Base-by-base conservation (phyloP, 2,888 invertebrate genomes). In the Sesia bembeciformis region DNA sequence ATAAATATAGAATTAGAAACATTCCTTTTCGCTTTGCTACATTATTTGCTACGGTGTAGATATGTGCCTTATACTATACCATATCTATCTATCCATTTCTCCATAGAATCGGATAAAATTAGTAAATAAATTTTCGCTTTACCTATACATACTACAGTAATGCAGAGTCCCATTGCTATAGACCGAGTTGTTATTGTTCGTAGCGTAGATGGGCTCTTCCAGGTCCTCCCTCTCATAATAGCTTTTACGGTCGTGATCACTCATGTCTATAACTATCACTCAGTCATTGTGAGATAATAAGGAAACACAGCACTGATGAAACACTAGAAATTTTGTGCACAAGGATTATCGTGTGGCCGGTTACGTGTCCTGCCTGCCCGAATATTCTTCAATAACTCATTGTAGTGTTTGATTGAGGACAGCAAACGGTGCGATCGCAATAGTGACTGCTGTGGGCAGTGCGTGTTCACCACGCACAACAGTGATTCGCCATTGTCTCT, bases 101-200 rank as follows among this genome's bases (percentile, higher is more conserved):
- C 23, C 23, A 23, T 23, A 23, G 23, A 23, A 23, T 23, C 23
- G 23, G 23, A 23, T 23, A 23, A 23, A 23, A 23, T 23, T 23
- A n/a, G 23, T 23, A 23, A 23, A 23, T 23, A 23, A 23, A 23
- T 23, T 1, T 23, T 6, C 8, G 39, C n/a, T 50, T 54, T 78
- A 90, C 90, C 90, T 90, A 84, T 90, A 90, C 67, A 90, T 89
- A 60, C 90, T 90, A 77, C 91, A 91, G 80, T 91, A 91, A 77
- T 90, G 89, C 68, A 86, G 77, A 51, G 91, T 91, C 67, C 91
- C 91, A 81, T 90, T 91, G 76, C 90, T 91, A 69, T 90, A 90
- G 59, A 90, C 75, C 8, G 90, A 90, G 62, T 86, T 85, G 62
- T 89, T 85, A 59, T 88, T 88, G 60, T 84, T 82, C 7, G 82